Evolutionary conservation across 2,113 vertebrate species (phyloP).

Genomic region (Heliornis fulica): DNA sequence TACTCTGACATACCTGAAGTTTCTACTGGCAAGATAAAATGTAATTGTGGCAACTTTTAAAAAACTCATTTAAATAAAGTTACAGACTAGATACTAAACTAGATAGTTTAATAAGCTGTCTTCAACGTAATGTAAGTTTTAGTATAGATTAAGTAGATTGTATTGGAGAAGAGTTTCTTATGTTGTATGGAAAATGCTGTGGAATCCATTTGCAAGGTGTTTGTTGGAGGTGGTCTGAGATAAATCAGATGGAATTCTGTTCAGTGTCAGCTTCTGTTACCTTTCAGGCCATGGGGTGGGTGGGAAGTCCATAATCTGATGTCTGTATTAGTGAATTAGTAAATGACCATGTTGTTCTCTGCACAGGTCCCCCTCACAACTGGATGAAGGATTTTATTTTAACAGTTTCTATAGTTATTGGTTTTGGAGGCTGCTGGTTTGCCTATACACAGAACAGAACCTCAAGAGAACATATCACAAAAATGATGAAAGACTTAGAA

Average conservation of each 20-base stretch:
- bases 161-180: neutral
- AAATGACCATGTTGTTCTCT: conserved; percentile 23
- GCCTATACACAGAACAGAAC: conserved; percentile 96
- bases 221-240: neutral
- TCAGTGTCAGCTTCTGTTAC: neutral
- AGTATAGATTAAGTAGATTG: neutral
- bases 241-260: neutral
- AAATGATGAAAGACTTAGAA: conserved; percentile 99
- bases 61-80: neutral
- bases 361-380: conserved; percentile 91
- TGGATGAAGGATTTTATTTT: conserved; percentile 98
- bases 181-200: neutral
- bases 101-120: neutral
- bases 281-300: neutral
- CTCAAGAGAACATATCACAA: conserved; percentile 92
- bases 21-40: neutral
- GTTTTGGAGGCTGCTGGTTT: conserved; percentile 98
- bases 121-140: neutral
- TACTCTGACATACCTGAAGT: neutral
- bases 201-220: neutral
- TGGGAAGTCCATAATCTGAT: neutral
- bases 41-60: neutral
- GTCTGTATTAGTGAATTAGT: neutral
- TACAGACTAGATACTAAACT: neutral
- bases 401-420: conserved; percentile 95